A percentile compares a stretch with the other conserved stretches of the same genome.
Evolutionary conservation across 2,888 invertebrate species (phyloP).

Genomic region (Dioctria rufipes): DNA sequence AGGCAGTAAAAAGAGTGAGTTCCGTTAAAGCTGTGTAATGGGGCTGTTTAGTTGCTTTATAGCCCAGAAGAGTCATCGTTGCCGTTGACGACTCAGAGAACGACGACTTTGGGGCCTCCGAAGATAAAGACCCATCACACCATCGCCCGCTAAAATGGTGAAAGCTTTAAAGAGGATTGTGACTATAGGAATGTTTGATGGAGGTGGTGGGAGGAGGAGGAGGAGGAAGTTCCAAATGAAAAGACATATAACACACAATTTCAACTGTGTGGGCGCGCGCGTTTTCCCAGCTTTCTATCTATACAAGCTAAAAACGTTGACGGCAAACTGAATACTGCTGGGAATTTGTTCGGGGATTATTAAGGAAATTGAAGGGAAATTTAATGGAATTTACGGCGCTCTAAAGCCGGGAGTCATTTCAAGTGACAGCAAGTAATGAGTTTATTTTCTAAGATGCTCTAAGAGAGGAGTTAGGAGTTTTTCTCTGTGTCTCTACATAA

Average conservation of each 20-base stretch:
- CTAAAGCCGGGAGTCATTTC: conserved; percentile 49
- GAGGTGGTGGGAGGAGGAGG: too few species aligned
- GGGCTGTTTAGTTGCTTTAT: conserved; percentile 55
- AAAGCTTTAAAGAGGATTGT: too few species aligned
- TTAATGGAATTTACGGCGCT: conserved; percentile 51
- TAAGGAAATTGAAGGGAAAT: conserved; percentile 55
- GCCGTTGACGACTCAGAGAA: conserved; percentile 48
- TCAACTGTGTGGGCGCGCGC: conserved; percentile 4
- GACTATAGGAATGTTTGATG: not conserved
- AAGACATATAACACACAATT: conserved; percentile 22
- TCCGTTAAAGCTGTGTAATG: conserved; percentile 51
- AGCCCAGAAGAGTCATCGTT: conserved; percentile 29
- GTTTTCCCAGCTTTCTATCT: not conserved
- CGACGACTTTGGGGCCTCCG: conserved; percentile 24
- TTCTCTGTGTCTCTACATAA: not conserved
- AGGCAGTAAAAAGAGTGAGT: conserved; percentile 50
- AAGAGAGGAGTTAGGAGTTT: conserved; percentile 43
- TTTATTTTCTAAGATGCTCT: conserved; percentile 49
- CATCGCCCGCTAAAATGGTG: too few species aligned
- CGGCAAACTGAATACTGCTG: conserved; percentile 44
- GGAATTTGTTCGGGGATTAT: conserved; percentile 54
- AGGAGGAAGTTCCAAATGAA: not conserved
- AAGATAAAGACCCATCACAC: conserved; percentile 38
- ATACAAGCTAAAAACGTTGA: not conserved
- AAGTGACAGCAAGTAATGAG: conserved; percentile 54